These are phyloP conservation scores for Hippolais icterina DNA, from an alignment of 2,113 vertebrate species.

Conservation along the genomic window DNA sequence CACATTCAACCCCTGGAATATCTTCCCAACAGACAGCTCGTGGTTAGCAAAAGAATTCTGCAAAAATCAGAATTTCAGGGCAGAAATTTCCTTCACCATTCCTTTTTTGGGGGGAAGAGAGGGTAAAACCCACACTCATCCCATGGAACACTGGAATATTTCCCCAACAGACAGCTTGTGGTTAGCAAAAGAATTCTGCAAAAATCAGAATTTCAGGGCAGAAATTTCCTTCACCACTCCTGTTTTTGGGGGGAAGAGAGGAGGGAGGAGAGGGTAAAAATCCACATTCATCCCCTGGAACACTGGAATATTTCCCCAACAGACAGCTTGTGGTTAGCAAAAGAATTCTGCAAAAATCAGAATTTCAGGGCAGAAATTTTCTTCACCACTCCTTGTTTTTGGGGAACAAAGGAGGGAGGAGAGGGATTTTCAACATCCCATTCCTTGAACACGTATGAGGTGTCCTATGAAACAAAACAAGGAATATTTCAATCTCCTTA, in stretches of 20 bases:
- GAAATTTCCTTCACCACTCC: no score
- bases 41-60: background rate
- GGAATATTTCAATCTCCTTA: background rate
- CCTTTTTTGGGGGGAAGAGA: no score
- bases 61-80: no score
- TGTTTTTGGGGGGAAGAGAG: no score
- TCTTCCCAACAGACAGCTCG: background rate
- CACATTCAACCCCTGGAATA: background rate
- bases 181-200: no score
- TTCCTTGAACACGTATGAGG: rapidly evolving
- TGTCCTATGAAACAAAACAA: background rate
- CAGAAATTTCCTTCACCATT: no score
- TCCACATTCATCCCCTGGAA: background rate
- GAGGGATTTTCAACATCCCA: background rate
- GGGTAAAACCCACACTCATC: no score
- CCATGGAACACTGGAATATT: no score
- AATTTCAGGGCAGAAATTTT: background rate
- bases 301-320: background rate
- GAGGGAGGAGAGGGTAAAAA: background rate
- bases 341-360: background rate
- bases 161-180: no score
- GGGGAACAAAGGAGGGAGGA: background rate
- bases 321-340: background rate
- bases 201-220: no score
- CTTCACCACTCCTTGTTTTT: background rate